Evolutionary conservation across 2,797 vertebrate genomes (phyloP).

Genomic region (Petrocephalus sullivani): DNA sequence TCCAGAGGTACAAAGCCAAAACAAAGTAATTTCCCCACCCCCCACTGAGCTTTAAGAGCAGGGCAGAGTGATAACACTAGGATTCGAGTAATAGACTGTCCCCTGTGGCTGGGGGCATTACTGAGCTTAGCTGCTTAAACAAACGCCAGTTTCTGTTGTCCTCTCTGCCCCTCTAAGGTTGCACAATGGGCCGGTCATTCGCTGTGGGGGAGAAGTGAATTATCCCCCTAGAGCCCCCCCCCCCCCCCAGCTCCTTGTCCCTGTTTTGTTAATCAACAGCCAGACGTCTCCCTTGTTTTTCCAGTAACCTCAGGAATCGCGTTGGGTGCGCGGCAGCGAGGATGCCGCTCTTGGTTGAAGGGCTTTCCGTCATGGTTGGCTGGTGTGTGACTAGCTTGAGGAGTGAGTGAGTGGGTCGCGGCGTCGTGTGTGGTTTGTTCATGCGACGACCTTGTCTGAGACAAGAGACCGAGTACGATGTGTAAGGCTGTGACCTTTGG

Average conservation of each 20-base stretch:
- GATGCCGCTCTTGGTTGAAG: neutral
- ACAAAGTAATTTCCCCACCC: neutral
- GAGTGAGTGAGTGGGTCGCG: neutral
- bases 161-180: conserved; percentile 43
- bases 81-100: conserved; percentile 19
- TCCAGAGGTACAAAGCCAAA: neutral
- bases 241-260: conserved; percentile 58
- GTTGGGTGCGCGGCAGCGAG: conserved; percentile 27
- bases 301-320: conserved; percentile 38
- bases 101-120: conserved; percentile 5
- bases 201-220: conserved; percentile 66
- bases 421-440: neutral
- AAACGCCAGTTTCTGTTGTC: conserved; percentile 45
- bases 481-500: neutral
- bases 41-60: neutral
- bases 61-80: neutral
- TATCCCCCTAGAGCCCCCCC: conserved; percentile 58
- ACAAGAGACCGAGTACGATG: neutral
- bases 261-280: conserved; percentile 72
- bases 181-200: conserved; percentile 60
- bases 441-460: neutral
- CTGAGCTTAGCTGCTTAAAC: conserved; percentile 40
- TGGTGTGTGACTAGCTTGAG: neutral
- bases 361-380: neutral
- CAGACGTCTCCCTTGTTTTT: conserved; percentile 57